Conservation (phyloP, 2,797 vertebrate genomes). For the Sebastes trivittatus region DNA sequence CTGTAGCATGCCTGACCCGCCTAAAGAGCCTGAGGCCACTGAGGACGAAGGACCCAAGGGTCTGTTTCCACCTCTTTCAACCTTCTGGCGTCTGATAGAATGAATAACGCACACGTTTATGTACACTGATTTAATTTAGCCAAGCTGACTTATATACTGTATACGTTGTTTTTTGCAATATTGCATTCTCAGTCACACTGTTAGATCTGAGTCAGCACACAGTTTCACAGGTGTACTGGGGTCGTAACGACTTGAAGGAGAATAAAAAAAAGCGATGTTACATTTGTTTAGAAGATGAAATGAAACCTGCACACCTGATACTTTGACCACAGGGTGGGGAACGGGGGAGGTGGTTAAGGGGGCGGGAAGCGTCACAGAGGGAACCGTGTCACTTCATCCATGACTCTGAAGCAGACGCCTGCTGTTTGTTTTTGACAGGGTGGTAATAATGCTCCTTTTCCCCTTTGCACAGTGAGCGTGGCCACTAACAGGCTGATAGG, state of each 20-base stretch:
- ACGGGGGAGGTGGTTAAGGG: conserved; percentile 81
- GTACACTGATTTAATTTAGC: conserved; percentile 24
- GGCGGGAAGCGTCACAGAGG: conserved; percentile 82
- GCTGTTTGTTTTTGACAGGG: conserved; percentile 80
- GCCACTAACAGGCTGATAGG: conserved; percentile 99
- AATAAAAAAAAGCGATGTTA: conserved; percentile 30
- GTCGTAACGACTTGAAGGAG: conserved; percentile 29
- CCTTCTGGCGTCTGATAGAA: conserved; percentile 31
- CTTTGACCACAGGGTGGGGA: conserved; percentile 84
- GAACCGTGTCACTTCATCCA: conserved; percentile 60
- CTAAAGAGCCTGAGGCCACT: conserved; percentile 83
- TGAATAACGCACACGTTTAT: not conserved
- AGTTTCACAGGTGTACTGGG: conserved; percentile 33
- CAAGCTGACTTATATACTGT: conserved; percentile 12
- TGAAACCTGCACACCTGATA: conserved; percentile 27
- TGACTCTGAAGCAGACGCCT: conserved; percentile 74
- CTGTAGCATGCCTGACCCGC: conserved; percentile 96
- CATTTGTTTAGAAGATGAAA: conserved; percentile 42
- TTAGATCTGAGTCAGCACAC: conserved; percentile 39
- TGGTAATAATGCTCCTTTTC: conserved; percentile 90
- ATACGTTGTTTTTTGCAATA: conserved; percentile 28
- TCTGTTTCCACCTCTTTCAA: conserved; percentile 84
- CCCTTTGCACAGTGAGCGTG: conserved; percentile 98
- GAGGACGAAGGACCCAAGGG: conserved; percentile 94
- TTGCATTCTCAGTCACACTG: conserved; percentile 21